Evolutionary conservation across 1,140 invertebrate species (phyloP).

Genomic region (Calycopis cecrops): DNA sequence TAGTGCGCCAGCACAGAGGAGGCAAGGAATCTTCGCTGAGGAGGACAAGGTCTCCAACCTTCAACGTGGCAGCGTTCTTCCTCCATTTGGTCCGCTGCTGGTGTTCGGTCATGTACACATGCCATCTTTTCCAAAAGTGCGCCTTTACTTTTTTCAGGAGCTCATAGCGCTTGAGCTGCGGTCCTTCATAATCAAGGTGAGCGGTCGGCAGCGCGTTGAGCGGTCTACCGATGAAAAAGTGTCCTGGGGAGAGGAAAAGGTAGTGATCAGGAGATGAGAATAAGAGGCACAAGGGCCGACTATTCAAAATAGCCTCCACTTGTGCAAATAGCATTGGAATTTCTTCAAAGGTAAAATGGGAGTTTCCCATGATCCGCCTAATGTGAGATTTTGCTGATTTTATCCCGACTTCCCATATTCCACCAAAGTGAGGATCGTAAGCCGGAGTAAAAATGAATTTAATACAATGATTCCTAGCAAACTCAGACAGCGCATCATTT

Average conservation of each 20-base stretch:
- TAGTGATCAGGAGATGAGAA: not conserved
- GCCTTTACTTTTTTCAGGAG: not conserved
- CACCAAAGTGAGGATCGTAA: constrained; percentile 40
- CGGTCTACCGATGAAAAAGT: no score
- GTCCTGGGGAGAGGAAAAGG: not conserved
- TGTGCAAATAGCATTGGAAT: constrained; percentile 20
- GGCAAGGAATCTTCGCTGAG: no score
- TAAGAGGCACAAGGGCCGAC: constrained; percentile 14
- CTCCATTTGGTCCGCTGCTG: no score
- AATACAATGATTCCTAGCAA: not conserved
- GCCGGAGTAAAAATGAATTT: constrained; percentile 15
- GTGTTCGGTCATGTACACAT: no score
- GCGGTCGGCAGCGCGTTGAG: no score
- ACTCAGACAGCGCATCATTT: no score
- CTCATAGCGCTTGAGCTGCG: not conserved
- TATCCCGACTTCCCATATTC: constrained; percentile 35
- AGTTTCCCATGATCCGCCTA: constrained; percentile 7
- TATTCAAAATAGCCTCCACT: constrained; percentile 44
- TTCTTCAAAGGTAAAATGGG: constrained; percentile 19
- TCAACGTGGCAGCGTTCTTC: no score
- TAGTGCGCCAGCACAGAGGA: no score
- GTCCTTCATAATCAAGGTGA: not conserved
- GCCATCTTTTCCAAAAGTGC: not conserved
- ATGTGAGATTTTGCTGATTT: constrained; percentile 39
- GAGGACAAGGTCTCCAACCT: no score